Percentiles rank a stretch among this genome's conserved stretches.
These are phyloP conservation scores for Xiphophorus couchianus DNA, from an alignment of 2,113 vertebrate genomes.

Conservation along the genomic window DNA sequence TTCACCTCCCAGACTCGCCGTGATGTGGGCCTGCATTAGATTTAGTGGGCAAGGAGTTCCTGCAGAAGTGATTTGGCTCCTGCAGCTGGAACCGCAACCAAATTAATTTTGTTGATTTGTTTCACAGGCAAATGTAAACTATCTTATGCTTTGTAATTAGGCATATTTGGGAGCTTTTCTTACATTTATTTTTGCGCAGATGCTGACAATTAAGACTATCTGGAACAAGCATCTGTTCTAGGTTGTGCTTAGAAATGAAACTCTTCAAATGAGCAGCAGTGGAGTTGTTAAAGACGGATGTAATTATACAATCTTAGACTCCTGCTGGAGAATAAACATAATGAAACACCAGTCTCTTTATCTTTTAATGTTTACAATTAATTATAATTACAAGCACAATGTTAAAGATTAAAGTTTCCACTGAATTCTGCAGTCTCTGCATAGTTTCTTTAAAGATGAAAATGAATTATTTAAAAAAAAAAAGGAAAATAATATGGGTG, in stretches of 20 bases:
- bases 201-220: constrained; percentile 41
- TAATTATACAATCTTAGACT: constrained; percentile 43
- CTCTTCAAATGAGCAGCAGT: constrained; percentile 9
- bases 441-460: constrained; percentile 7
- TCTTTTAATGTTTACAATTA: constrained; percentile 28
- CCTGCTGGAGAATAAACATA: constrained; percentile 12
- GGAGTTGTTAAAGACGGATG: constrained; percentile 23
- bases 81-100: constrained; percentile 43
- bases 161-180: constrained; percentile 23
- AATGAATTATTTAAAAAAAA: not conserved
- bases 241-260: constrained; percentile 24
- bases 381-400: constrained; percentile 17
- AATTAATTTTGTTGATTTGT: constrained; percentile 67
- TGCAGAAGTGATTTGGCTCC: constrained; percentile 63
- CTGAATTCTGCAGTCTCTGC: not conserved
- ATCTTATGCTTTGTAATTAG: constrained; percentile 52
- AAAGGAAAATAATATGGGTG: not conserved
- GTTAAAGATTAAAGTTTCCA: constrained; percentile 18
- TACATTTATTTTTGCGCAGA: constrained; percentile 17
- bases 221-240: constrained; percentile 17
- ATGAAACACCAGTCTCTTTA: constrained; percentile 6
- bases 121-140: constrained; percentile 66
- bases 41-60: constrained; percentile 63
- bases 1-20: constrained; percentile 48
- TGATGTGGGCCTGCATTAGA: constrained; percentile 55